Base-by-base conservation (phyloP, 2,888 invertebrate species). In the Adelognathus sp. region DNA sequence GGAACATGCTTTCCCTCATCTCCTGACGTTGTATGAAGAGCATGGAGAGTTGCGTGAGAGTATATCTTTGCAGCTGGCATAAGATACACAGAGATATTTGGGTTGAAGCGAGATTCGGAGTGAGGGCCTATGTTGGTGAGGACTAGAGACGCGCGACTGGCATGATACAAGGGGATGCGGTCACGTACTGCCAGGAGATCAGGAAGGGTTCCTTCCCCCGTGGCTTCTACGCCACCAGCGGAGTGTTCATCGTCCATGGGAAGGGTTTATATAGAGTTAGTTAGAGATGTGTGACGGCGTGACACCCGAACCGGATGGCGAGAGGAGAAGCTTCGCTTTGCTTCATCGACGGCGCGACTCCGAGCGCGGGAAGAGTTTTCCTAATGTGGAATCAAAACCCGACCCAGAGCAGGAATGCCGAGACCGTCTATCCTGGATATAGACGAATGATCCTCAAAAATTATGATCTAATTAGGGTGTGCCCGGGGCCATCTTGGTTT, bases 401-500 rank as follows among this genome's bases (percentile, higher is more conserved):
- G 24, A 21, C 46, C 29, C 56, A 54, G 52, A 33, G 41, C 29
- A 84, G 83, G 83, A 86, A 87, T 86, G 85, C 80, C 82, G n/a
- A 87, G 87, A 86, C 85, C 83, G 84, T 85, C 79, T 82, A 11
- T 1, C 83, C 75, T 76, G 83, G 78, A 82, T 82, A 83, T 83
- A 85, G 79, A 82, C 77, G 83, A 85, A 85, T 86, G 85, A 86
- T 83, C 83, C 83, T 81, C 79, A n/a, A 81, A 85, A 87, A 87
- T 87, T 86, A 86, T 86, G 83, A 87, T 86, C 83, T 84, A 84
- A 87, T 87, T 86, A 87, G 81, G 82, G 78, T 3, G 50, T 7
- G 21, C 14, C 52, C 24, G 3, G 24, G 29, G 21, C 33, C 54
- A 14, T 61, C 63, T 81, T 81, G 74, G 80, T 82, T 86, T 85